These are phyloP conservation scores for Drosophila santomea DNA, from an alignment of 1,140 invertebrate genomes.

Conservation along the genomic window DNA sequence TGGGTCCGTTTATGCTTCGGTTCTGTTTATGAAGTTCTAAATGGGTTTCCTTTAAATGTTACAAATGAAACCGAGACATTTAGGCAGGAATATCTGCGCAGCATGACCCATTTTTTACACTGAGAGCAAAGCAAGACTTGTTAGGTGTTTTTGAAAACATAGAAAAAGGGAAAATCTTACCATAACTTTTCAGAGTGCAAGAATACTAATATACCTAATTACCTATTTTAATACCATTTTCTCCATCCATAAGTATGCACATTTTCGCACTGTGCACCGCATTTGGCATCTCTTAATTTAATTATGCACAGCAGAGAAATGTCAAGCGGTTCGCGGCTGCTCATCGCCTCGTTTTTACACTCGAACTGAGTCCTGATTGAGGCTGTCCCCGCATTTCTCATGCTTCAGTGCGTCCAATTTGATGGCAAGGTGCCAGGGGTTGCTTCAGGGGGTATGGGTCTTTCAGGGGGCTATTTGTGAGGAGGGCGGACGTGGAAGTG, in stretches of 20 bases:
- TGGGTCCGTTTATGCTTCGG: neutral
- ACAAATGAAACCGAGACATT: too few species aligned
- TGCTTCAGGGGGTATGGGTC: neutral
- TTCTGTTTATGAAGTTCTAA: neutral
- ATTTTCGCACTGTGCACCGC: conserved; percentile 14
- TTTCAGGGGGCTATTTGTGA: too few species aligned
- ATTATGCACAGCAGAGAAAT: conserved; percentile 76
- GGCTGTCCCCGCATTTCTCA: conserved; percentile 65
- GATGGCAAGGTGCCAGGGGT: conserved; percentile 31
- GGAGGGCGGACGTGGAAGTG: neutral
- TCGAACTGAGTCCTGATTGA: conserved; percentile 73
- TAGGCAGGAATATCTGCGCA: too few species aligned
- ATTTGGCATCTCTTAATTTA: conserved; percentile 68
- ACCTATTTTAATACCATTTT: too few species aligned
- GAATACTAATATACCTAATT: too few species aligned
- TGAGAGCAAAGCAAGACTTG: too few species aligned
- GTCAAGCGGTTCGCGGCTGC: conserved; percentile 68
- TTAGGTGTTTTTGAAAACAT: too few species aligned
- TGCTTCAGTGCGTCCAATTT: conserved; percentile 77
- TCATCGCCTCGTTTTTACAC: conserved; percentile 72
- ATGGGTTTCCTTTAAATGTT: too few species aligned
- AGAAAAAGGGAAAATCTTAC: too few species aligned
- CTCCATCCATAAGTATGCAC: too few species aligned
- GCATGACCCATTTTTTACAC: too few species aligned
- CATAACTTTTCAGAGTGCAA: too few species aligned